Base-by-base conservation (phyloP, 2,797 vertebrate species). In the Siniperca scherzeri region DNA sequence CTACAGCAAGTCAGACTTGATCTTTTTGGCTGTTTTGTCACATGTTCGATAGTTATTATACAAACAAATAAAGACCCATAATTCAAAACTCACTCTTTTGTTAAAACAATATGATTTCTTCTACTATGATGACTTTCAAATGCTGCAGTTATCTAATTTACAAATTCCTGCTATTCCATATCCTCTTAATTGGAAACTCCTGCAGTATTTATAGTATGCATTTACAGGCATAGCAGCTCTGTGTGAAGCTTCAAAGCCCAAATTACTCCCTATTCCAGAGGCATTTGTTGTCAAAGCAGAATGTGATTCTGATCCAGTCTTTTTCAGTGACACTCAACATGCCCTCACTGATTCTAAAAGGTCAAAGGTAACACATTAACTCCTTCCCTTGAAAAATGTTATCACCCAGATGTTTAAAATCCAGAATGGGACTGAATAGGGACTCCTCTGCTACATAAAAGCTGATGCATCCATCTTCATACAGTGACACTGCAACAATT, bases 11-110 rank as follows among this genome's bases (percentile, higher is more conserved):
- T 80, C 80, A 77, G 53, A 79, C 55, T 48, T 17, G 48, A 78
- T 73, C 19, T 81, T 80, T 81, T 74, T 62, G 57, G 50, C 36
- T 57, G 1, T 79, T 88, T 65, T 85, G 50, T 69, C 66, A 33
- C 64, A 25, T 13, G 25, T 77, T 72, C 2, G 16, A 25, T 1
- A 22, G 2, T 52, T 27, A 25, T 57, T 17, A 44, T 11, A 14
- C 57, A 22, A 44, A 59, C 40, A 68, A 64, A 74, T 56, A 38
- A 44, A 65, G 40, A 67, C 9, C 21, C 4, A 4, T 13, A 19
- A 53, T 48, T 42, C 22, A 42, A 60, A 77, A 25, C 13, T 57
- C 27, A 56, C 38, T 40, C 6, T 30, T 33, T 33, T n/a, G 1
- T 59, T 46, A 30, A 40, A 36, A 36, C 0, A 40, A 17, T 33